phyloP scores from a whole-genome alignment of 2,888 invertebrate genomes.

The Ornithoptera alexandrae region DNA sequence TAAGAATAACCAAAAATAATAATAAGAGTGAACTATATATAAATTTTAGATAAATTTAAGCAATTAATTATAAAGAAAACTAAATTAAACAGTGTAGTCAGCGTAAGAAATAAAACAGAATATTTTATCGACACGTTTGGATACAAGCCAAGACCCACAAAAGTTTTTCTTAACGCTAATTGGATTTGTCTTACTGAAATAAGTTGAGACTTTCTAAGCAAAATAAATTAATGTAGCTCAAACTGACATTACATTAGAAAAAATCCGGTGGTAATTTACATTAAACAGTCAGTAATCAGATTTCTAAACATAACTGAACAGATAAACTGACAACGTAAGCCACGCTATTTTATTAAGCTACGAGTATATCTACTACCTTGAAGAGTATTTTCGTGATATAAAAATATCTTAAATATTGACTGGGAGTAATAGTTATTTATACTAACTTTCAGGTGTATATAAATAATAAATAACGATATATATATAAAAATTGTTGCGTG shows the following conservation, averaged over 20 bases:
- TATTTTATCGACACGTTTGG: conserved; percentile 65
- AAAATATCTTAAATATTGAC: too few relatives aligned
- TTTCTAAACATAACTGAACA: too few relatives aligned
- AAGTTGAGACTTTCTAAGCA: conserved; percentile 37
- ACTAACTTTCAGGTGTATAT: too few relatives aligned
- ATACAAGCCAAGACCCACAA: conserved; percentile 62
- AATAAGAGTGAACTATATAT: neutral
- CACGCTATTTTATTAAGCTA: neutral
- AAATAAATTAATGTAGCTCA: neutral
- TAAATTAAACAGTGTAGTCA: conserved; percentile 53
- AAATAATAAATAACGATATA: too few relatives aligned
- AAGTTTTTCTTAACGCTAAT: conserved; percentile 68
- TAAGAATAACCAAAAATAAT: too few relatives aligned
- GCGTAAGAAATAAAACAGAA: conserved; percentile 41
- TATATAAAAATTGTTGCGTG: too few relatives aligned
- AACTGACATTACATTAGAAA: neutral
- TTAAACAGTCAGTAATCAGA: neutral
- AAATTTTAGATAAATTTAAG: neutral
- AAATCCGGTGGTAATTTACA: neutral
- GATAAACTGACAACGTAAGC: neutral
- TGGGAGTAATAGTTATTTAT: too few relatives aligned
- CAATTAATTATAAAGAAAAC: conserved; percentile 23
- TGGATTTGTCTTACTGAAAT: conserved; percentile 57
- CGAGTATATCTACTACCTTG: too few relatives aligned
- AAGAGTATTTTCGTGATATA: too few relatives aligned